Conservation (phyloP, 2,888 invertebrate species). For the Lapara coniferarum region DNA sequence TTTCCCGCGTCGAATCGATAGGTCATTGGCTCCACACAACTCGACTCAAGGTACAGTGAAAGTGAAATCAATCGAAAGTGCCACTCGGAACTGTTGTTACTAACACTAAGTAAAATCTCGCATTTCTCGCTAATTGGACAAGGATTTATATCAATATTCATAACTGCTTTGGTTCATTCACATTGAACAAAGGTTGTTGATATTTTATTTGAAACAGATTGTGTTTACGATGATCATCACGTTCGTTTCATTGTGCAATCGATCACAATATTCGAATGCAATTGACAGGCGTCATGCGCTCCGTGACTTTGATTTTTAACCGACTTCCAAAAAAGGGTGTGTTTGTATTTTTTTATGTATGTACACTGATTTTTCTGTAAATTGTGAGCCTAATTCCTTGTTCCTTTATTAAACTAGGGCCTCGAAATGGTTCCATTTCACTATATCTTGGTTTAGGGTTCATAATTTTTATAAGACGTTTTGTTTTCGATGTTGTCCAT, state of each 20-base stretch:
- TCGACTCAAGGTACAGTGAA: conserved; percentile 66
- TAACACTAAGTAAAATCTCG: conserved; percentile 39
- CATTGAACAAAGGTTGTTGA: conserved; percentile 1
- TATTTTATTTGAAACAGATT: neutral
- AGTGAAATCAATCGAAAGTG: conserved; percentile 69
- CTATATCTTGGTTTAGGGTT: too few relatives aligned
- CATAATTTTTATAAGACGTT: conserved; percentile 13
- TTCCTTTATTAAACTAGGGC: too few relatives aligned
- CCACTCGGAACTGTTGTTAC: conserved; percentile 44
- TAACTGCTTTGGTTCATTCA: neutral
- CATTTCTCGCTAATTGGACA: conserved; percentile 30
- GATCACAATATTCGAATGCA: conserved; percentile 16
- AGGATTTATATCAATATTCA: neutral
- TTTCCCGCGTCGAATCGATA: conserved; percentile 19
- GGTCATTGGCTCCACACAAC: conserved; percentile 60
- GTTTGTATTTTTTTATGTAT: too few relatives aligned
- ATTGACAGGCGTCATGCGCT: conserved; percentile 16
- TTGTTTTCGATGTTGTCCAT: conserved; percentile 8
- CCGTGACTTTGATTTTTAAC: neutral
- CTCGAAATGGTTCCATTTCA: too few relatives aligned
- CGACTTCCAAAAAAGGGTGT: too few relatives aligned
- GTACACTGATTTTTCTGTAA: too few relatives aligned
- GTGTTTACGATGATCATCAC: conserved; percentile 15
- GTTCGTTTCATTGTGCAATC: conserved; percentile 18
- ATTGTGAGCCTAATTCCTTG: too few relatives aligned